Base-by-base conservation (phyloP, 1,140 invertebrate genomes). In the Heterodera schachtii region DNA sequence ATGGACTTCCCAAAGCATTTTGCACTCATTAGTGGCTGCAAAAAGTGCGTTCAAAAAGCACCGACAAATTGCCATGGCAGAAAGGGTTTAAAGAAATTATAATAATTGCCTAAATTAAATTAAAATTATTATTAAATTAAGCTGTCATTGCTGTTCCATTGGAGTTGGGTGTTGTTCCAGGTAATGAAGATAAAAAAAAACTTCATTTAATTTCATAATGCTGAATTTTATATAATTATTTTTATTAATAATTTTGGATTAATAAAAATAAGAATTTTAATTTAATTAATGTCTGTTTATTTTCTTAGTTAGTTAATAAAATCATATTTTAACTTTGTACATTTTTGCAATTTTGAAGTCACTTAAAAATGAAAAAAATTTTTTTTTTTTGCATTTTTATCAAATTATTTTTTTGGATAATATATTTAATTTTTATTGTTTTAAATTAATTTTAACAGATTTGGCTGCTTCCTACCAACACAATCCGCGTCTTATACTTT, bases 161-260 rank as follows among this genome's bases (percentile, higher is more conserved):
- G 88, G 88, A 64, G 79, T 47, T 90, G 89, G 89, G 87, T 89
- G 41, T 73, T 89, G 47, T 77, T 87, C 11, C 88, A 89, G 74
- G 78, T 88, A 6, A 19, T 64, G 11, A 11, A 8, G 49, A 52
- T 52, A 11, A 6, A 52, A 31, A 31, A 31, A 31, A 31, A 31
- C 31, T 31, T 31, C 31, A 31, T 31, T 31, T 31, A 31, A 31
- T 31, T 31, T 31, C 31, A 31, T 31, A 31, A 31, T 31, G 31
- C 31, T 31, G 31, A 31, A 31, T 31, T 52, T 52, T 52, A 11
- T 11, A 52, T 52, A 52, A 52, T 52, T 52, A 52, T 8, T 11
- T 52, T 52, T 52, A 8, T 52, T 52, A 31, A 31, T 31, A 31
- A 31, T 31, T 31, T 31, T 31, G 31, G 31, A 31, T 31, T 31